Evolutionary conservation across 1,140 invertebrate genomes (phyloP).

Genomic region (Drosophila arawakana): DNA sequence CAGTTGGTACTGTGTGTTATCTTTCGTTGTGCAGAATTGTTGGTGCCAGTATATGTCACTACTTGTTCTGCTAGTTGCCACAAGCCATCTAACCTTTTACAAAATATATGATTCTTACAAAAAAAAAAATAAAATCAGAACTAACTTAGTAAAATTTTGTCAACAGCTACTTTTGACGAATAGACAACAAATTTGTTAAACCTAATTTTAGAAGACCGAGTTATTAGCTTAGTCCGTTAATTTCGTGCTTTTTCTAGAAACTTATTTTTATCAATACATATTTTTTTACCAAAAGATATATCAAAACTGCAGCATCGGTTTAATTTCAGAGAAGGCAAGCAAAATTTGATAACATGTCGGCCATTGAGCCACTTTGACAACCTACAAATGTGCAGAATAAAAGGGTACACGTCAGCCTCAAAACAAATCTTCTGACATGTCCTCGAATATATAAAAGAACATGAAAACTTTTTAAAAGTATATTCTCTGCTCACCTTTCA

Average conservation of each 20-base stretch:
- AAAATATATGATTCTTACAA: not conserved
- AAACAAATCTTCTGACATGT: conserved; percentile 21
- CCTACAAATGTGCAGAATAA: conserved; percentile 69
- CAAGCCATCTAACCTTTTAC: conserved; percentile 16
- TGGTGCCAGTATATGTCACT: conserved; percentile 9
- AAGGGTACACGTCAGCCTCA: conserved; percentile 46
- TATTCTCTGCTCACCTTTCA: conserved; percentile 62
- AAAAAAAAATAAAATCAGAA: no score
- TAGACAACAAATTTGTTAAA: no score
- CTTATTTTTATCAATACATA: no score
- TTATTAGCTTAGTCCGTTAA: no score
- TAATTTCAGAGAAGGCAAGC: conserved; percentile 28
- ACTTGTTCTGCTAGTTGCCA: conserved; percentile 29
- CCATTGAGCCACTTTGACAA: conserved; percentile 76
- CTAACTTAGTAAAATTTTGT: no score
- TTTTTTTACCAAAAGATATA: no score
- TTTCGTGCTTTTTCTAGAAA: no score
- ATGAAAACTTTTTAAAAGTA: conserved; percentile 74
- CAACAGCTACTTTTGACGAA: not conserved
- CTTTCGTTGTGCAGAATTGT: conserved; percentile 29
- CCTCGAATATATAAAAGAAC: not conserved
- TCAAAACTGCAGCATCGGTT: no score
- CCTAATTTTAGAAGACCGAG: no score
- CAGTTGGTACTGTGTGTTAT: conserved; percentile 64
- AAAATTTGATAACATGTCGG: conserved; percentile 74